These are phyloP conservation scores for Trichogramma dendrolimi DNA, from an alignment of 2,888 invertebrate genomes.

Conservation along the genomic window DNA sequence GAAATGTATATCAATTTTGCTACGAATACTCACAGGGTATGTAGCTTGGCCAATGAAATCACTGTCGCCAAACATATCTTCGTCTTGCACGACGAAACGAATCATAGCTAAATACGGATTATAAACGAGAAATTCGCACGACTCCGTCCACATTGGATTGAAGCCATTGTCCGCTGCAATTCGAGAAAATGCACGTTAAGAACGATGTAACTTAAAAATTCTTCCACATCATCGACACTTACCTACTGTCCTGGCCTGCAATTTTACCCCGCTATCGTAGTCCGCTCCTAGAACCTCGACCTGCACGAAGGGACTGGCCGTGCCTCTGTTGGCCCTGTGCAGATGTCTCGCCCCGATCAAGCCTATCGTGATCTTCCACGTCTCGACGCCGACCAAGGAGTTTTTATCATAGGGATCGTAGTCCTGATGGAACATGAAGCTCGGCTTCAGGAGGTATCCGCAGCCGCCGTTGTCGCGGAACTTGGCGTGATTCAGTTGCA, in stretches of 20 bases:
- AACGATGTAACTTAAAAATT: slow-evolving; percentile 3
- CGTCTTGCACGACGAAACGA: slow-evolving; percentile 86
- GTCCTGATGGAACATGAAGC: slow-evolving; percentile 76
- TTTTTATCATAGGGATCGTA: slow-evolving; percentile 75
- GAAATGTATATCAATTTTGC: slow-evolving; percentile 8
- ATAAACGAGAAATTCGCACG: slow-evolving; percentile 73
- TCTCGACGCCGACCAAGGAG: slow-evolving; percentile 58
- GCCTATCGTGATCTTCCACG: slow-evolving; percentile 66
- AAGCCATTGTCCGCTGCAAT: slow-evolving; percentile 81
- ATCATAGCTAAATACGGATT: slow-evolving; percentile 81
- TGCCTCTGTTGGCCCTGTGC: slow-evolving; percentile 75
- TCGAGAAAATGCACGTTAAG: slow-evolving; percentile 11
- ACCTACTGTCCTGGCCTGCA: slow-evolving; percentile 82
- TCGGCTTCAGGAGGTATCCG: slow-evolving; percentile 88
- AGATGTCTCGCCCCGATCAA: slow-evolving; percentile 89
- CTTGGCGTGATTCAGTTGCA: slow-evolving; percentile 93
- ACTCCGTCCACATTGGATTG: slow-evolving; percentile 88
- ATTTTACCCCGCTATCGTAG: slow-evolving; percentile 78
- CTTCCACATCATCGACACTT: slow-evolving; percentile 46
- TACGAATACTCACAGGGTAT: slow-evolving; percentile 65
- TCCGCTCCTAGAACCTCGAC: slow-evolving; percentile 86
- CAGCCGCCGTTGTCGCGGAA: slow-evolving; percentile 90
- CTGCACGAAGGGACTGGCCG: slow-evolving; percentile 86
- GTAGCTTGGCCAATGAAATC: slow-evolving; percentile 96
- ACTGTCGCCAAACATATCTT: slow-evolving; percentile 95